A percentile compares a stretch with the other conserved stretches of the same genome.
Evolutionary conservation across 2,113 vertebrate species (phyloP).

Genomic region (Kryptolebias marmoratus): DNA sequence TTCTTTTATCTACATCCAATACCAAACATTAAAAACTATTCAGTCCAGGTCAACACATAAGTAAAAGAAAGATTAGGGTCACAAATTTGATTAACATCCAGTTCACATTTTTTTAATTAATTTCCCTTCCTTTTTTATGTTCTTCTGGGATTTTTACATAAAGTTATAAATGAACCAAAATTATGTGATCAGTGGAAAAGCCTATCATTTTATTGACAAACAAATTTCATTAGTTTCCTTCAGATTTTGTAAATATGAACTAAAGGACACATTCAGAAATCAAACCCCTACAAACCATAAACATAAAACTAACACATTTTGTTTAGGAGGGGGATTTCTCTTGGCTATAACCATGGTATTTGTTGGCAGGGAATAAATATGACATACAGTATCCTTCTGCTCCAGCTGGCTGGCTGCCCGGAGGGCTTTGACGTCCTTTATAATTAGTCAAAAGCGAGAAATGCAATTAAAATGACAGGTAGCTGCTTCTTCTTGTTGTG

Average conservation of each 20-base stretch:
- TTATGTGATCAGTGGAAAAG: background rate
- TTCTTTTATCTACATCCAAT: background rate
- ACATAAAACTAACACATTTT: constrained; percentile 41
- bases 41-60: background rate
- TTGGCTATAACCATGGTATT: constrained; percentile 35
- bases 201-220: background rate
- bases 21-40: background rate
- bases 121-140: background rate
- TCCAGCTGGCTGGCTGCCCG: constrained; percentile 69
- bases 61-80: background rate
- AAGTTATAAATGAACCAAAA: background rate
- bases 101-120: background rate
- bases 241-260: constrained; percentile 2
- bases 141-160: no score
- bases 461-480: constrained; percentile 81
- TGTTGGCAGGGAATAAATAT: constrained; percentile 62
- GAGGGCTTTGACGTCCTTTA: constrained; percentile 65
- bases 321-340: constrained; percentile 19
- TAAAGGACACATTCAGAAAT: constrained; percentile 14
- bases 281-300: constrained; percentile 21
- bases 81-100: background rate
- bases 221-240: background rate
- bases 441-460: constrained; percentile 77
- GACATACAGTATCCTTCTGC: constrained; percentile 71
- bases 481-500: constrained; percentile 76